Base-by-base conservation (phyloP, 2,888 invertebrate genomes). In the Thumatha senex region DNA sequence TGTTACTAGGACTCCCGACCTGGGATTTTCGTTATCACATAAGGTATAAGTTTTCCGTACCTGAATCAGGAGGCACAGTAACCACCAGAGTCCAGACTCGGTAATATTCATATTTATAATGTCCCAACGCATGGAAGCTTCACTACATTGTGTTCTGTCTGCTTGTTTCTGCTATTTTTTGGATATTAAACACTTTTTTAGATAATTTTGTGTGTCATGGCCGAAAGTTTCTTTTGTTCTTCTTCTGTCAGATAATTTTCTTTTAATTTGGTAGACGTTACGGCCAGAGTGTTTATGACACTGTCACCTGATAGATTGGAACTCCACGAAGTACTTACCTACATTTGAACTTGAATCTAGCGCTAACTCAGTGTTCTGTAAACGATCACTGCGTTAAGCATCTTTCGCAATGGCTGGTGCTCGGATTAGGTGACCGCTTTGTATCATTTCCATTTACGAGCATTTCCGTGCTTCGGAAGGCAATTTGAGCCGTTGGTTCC, bases 191-290 rank as follows among this genome's bases (percentile, higher is more conserved):
- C 67, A 68, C 59, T 77, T 73, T 63, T n/a, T 79, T 79, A 36
- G 47, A 45, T 53, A 80, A 81, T 84, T 84, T 85, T 71, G 72
- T 63, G 58, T 51, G 74, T 70, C 82, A 80, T 81, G 61, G 57
- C 70, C 67, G 60, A 71, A 77, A 73, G 65, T 60, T 81, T 86
- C 80, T 80, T 84, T 86, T 86, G 81, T 85, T 84, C 77, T 78
- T 59, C 10, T 55, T 52, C 49, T 66, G 67, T 63, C 72, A 70
- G 9, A n/a, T 38, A 12, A 38, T 30, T 55, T 56, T 36, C 61
- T 61, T 67, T 70, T 71, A 66, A 46, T 48, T 60, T 58, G 57
- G 24, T 11, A 11, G 61, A 38, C 47, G 51, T 68, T 63, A 52
- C 62, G 43, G 71, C 71, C 72, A 73, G 72, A 48, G 54, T 45